Percentiles rank a stretch among this genome's conserved stretches.
These are phyloP conservation scores for Mythimna albipuncta DNA, from an alignment of 2,888 invertebrate genomes.

Conservation along the genomic window DNA sequence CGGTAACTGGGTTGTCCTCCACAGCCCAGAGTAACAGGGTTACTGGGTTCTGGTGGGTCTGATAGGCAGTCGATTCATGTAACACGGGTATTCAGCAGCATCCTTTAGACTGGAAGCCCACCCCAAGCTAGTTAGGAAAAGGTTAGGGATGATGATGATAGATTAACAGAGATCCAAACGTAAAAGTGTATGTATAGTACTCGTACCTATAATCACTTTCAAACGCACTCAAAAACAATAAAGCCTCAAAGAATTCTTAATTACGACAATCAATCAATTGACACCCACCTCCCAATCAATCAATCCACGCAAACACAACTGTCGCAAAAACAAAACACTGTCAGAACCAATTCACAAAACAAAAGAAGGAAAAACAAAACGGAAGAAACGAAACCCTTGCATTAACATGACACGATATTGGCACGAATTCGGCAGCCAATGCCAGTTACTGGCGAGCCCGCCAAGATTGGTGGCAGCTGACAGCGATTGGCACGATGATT, in stretches of 20 bases:
- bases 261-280: constrained; percentile 25
- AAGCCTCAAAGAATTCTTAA: background rate
- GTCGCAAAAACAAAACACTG: constrained; percentile 35
- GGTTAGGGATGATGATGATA: no score
- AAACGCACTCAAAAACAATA: background rate
- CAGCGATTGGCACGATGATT: constrained; percentile 78
- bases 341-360: constrained; percentile 31
- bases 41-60: no score
- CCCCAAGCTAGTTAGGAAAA: no score
- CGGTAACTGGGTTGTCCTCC: no score
- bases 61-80: no score
- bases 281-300: constrained; percentile 16
- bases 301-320: constrained; percentile 12
- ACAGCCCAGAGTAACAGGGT: no score
- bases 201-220: no score
- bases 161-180: no score
- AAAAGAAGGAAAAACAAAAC: constrained; percentile 45
- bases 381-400: constrained; percentile 22
- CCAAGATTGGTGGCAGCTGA: constrained; percentile 71
- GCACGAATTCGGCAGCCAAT: constrained; percentile 65
- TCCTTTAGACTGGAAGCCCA: no score
- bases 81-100: no score
- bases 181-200: no score
- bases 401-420: constrained; percentile 70
- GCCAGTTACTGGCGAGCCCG: constrained; percentile 61